phyloP scores from a whole-genome alignment of 1,140 invertebrate species.

The Oncopeltus fasciatus region DNA sequence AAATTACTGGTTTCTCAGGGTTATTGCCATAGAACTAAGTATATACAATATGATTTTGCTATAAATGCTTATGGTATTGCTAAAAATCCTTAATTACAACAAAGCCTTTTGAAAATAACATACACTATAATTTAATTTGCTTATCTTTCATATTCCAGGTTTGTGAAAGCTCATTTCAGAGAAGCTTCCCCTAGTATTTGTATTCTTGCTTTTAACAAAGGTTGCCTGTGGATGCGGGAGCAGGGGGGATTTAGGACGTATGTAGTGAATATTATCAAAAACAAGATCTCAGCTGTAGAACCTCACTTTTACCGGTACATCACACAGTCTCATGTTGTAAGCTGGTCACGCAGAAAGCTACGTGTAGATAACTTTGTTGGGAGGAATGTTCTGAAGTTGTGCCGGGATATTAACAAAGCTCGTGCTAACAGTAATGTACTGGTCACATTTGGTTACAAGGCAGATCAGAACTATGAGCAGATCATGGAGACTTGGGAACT shows the following conservation, averaged over 20 bases:
- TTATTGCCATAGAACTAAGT: too few species aligned
- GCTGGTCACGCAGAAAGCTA: not conserved
- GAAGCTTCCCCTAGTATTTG: not conserved
- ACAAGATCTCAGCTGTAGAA: not conserved
- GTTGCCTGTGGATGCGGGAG: not conserved
- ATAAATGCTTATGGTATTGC: too few species aligned
- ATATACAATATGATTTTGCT: too few species aligned
- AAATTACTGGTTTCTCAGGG: too few species aligned
- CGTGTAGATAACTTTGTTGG: not conserved
- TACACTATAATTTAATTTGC: too few species aligned
- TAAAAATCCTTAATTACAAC: too few species aligned
- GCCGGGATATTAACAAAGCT: not conserved
- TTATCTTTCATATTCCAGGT: not conserved
- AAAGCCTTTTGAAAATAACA: too few species aligned
- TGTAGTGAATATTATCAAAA: not conserved
- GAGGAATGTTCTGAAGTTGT: not conserved
- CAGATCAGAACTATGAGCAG: not conserved
- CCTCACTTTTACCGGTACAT: not conserved
- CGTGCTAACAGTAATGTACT: not conserved
- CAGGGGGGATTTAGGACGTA: not conserved
- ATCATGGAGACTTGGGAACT: conserved; percentile 1
- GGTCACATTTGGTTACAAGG: not conserved
- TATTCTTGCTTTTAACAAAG: not conserved
- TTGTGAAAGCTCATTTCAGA: not conserved
- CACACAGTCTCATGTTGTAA: not conserved